phyloP scores from a whole-genome alignment of 2,797 vertebrate genomes.

The Holocentrus rufus region DNA sequence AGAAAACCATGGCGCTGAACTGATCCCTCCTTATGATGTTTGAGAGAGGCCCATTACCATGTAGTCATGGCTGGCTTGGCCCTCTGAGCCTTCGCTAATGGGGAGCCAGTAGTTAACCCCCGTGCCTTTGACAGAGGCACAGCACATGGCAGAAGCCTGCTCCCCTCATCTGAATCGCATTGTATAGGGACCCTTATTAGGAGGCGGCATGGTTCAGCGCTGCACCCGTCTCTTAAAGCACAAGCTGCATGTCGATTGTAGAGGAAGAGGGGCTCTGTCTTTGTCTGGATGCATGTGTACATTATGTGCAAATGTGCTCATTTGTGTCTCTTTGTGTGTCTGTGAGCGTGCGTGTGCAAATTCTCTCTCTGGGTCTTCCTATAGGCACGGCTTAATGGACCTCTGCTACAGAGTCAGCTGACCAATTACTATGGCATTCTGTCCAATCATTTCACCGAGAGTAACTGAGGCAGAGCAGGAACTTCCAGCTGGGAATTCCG shows the following conservation, averaged over 20 bases:
- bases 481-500: conserved; percentile 24
- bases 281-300: background rate
- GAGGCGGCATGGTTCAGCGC: conserved; percentile 48
- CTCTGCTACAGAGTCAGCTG: conserved; percentile 25
- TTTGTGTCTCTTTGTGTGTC: conserved; percentile 14
- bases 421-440: conserved; percentile 45
- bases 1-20: conserved; percentile 62
- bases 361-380: background rate
- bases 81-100: conserved; percentile 68
- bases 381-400: conserved; percentile 13
- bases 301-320: background rate
- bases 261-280: conserved; percentile 17
- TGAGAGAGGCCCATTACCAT: conserved; percentile 69
- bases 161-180: conserved; percentile 57
- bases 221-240: conserved; percentile 20
- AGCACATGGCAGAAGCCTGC: conserved; percentile 49
- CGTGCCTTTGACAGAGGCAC: conserved; percentile 54
- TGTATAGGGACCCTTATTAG: conserved; percentile 58
- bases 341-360: background rate
- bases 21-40: conserved; percentile 72
- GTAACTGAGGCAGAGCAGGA: conserved; percentile 38
- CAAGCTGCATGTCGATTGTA: conserved; percentile 32
- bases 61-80: conserved; percentile 70
- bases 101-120: conserved; percentile 60
- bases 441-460: conserved; percentile 31